Evolutionary conservation across 2,888 invertebrate species (phyloP).

Genomic region (Drosophila mercatorum): DNA sequence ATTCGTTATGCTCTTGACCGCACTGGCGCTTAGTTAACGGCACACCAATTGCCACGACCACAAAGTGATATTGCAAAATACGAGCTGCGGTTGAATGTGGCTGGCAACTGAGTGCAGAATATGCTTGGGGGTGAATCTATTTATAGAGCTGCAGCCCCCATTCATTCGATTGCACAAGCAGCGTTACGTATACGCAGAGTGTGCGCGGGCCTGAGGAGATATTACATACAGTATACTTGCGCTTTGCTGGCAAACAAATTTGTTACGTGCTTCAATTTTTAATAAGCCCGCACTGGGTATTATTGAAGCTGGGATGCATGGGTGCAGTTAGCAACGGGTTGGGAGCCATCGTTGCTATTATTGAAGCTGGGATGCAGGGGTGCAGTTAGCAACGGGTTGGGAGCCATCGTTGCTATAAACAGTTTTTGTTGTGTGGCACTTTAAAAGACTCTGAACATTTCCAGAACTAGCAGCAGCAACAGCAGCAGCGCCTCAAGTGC

Average conservation of each 20-base stretch:
- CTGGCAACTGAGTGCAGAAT: slow-evolving; percentile 9
- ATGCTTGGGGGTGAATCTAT: slow-evolving; percentile 36
- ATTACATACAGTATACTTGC: slow-evolving; percentile 4
- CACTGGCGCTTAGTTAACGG: slow-evolving; percentile 23
- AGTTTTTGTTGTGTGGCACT: slow-evolving; percentile 65
- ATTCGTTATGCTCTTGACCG: slow-evolving; percentile 46
- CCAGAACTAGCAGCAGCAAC: slow-evolving; percentile 37
- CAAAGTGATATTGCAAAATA: slow-evolving; percentile 32
- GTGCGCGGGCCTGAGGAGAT: slow-evolving; percentile 14
- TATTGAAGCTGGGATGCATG: not conserved
- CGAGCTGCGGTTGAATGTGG: slow-evolving; percentile 35
- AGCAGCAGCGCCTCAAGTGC: slow-evolving; percentile 68
- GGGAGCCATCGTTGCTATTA: slow-evolving; percentile 28
- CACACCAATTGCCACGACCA: slow-evolving; percentile 34
- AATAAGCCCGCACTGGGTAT: slow-evolving; percentile 41
- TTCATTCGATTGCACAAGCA: slow-evolving; percentile 51
- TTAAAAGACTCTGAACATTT: slow-evolving; percentile 52
- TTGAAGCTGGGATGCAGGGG: no score
- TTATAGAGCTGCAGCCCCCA: slow-evolving; percentile 46
- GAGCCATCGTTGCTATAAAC: slow-evolving; percentile 42
- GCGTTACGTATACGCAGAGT: slow-evolving; percentile 52
- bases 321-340: not conserved
- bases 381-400: not conserved
- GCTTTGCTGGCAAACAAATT: slow-evolving; percentile 41
- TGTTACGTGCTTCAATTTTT: slow-evolving; percentile 59